phyloP scores from a whole-genome alignment of 1,140 invertebrate genomes.

The Sitobion miscanthi region DNA sequence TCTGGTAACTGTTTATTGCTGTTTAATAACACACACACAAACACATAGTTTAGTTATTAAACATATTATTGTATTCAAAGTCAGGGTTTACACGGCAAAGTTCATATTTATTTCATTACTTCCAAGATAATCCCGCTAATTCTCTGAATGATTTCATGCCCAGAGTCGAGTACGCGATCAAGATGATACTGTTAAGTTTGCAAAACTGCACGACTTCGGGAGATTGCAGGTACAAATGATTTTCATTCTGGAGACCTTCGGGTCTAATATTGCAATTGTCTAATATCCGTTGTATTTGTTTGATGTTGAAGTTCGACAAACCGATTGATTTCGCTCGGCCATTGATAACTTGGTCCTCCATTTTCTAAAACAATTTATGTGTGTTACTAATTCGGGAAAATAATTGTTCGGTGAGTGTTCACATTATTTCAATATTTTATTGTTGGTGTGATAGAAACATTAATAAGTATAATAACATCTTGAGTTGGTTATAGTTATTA shows the following conservation, averaged over 20 bases:
- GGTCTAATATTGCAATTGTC: constrained; percentile 59
- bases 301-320: constrained; percentile 63
- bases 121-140: neutral
- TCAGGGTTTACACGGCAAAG: neutral
- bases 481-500: too few relatives aligned
- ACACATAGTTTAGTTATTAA: neutral
- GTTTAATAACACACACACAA: neutral
- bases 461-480: neutral
- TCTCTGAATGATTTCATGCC: neutral
- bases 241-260: constrained; percentile 72
- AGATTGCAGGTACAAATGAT: constrained; percentile 85
- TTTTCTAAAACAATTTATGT: neutral
- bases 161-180: neutral
- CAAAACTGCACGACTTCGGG: constrained; percentile 56
- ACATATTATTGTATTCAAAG: neutral
- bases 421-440: neutral
- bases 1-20: constrained; percentile 5
- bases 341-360: neutral
- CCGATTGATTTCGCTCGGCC: constrained; percentile 59
- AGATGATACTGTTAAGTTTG: neutral
- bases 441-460: neutral
- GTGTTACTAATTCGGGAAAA: neutral
- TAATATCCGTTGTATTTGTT: constrained; percentile 61
- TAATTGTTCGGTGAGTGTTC: neutral
- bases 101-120: neutral